A percentile compares a stretch with the other conserved stretches of the same genome.
These are phyloP conservation scores for Teleopsis dalmanni DNA, from an alignment of 1,140 invertebrate species.

Conservation along the genomic window DNA sequence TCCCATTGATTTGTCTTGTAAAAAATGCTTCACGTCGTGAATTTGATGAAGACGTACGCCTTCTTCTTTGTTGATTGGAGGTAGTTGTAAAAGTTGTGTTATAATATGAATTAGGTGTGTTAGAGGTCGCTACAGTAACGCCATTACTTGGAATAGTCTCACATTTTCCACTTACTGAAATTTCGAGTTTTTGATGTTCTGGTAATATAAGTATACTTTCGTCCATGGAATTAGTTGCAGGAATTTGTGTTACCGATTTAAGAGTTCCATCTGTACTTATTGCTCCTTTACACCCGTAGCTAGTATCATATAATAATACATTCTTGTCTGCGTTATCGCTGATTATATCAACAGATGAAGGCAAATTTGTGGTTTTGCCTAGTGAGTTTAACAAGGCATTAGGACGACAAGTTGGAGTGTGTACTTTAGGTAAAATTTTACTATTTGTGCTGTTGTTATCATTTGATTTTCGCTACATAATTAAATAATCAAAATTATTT, in stretches of 20 bases:
- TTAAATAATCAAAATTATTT: too few species aligned
- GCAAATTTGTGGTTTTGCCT: too few species aligned
- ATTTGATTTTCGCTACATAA: not conserved
- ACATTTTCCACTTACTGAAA: conserved; percentile 16
- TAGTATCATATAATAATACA: too few species aligned
- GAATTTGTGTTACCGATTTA: not conserved
- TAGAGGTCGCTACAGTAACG: conserved; percentile 4
- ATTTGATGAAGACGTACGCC: conserved; percentile 16
- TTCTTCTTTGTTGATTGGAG: conserved; percentile 10
- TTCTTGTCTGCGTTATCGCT: too few species aligned
- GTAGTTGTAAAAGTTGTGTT: not conserved
- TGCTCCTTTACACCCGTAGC: too few species aligned
- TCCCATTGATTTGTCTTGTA: conserved; percentile 11
- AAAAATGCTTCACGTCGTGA: conserved; percentile 9
- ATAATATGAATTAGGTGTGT: not conserved
- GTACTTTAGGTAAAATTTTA: conserved; percentile 13
- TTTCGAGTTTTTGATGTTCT: conserved; percentile 20
- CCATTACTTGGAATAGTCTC: conserved; percentile 13
- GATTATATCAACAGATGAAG: too few species aligned
- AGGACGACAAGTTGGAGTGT: not conserved
- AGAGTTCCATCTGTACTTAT: too few species aligned
- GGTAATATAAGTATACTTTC: conserved; percentile 22
- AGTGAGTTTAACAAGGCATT: too few species aligned
- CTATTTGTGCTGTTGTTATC: conserved; percentile 1
- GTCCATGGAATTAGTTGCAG: conserved; percentile 11